Evolutionary conservation across 2,888 invertebrate species (phyloP).

Genomic region (Eupithecia insigniata): DNA sequence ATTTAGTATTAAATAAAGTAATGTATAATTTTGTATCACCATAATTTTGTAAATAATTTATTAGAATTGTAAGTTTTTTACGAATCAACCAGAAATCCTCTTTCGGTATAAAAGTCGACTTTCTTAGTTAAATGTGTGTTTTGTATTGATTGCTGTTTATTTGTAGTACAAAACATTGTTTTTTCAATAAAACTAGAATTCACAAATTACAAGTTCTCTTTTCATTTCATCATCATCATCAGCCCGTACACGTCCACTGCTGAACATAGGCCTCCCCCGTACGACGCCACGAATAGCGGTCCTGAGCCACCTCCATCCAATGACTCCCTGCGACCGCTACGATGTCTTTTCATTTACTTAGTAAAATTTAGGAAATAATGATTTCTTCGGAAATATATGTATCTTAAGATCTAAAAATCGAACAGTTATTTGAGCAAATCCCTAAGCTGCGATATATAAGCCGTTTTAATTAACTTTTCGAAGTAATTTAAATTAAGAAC

Average conservation of each 20-base stretch:
- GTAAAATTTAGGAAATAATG: neutral
- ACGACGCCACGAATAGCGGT: no score
- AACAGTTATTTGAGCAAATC: neutral
- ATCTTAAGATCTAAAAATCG: neutral
- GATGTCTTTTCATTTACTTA: no score
- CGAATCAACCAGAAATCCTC: neutral
- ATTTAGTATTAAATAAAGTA: neutral
- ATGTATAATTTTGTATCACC: neutral
- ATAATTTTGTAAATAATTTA: conserved; percentile 7
- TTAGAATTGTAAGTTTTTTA: conserved; percentile 9
- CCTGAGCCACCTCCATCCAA: no score
- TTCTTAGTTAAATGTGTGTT: conserved; percentile 13
- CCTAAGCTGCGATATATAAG: no score
- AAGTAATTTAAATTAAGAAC: no score
- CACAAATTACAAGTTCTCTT: conserved; percentile 43
- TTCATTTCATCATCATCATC: no score
- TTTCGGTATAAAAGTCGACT: neutral
- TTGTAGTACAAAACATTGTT: conserved; percentile 45
- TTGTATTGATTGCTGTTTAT: conserved; percentile 28
- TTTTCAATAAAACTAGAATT: conserved; percentile 58
- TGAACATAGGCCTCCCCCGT: no score
- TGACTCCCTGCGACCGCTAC: no score
- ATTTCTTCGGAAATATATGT: neutral
- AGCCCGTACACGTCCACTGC: no score
- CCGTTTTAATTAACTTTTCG: no score